Evolutionary conservation across 2,113 vertebrate species (phyloP).

Genomic region (Protobothrops mucrosquamatus): DNA sequence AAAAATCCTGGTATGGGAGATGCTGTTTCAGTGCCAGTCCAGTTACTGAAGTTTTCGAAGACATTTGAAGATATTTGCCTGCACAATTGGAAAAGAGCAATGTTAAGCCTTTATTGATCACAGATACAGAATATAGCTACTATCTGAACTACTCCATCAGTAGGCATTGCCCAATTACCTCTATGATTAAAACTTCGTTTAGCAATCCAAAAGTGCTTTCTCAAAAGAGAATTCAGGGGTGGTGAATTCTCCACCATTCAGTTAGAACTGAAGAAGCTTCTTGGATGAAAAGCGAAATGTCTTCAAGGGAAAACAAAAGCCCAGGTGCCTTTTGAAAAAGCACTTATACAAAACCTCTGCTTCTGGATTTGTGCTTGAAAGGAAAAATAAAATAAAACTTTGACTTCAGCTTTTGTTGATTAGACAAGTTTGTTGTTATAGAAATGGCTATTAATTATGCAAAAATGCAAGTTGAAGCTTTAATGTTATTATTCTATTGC

Average conservation of each 20-base stretch:
- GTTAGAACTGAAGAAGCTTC: too few species aligned
- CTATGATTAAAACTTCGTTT: neutral
- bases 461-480: neutral
- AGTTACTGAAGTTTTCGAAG: neutral
- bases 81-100: neutral
- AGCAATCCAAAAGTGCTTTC: neutral
- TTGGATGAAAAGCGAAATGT: too few species aligned
- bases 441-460: neutral
- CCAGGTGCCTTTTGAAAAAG: too few species aligned
- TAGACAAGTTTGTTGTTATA: neutral
- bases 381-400: neutral
- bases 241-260: too few species aligned
- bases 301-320: too few species aligned
- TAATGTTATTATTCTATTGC: neutral
- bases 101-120: neutral
- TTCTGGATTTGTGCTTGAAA: neutral
- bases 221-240: too few species aligned
- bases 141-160: neutral
- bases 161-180: neutral
- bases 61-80: constrained; percentile 3
- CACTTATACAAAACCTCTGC: too few species aligned
- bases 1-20: neutral
- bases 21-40: neutral
- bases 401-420: neutral
- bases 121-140: neutral